Evolutionary conservation across 2,888 invertebrate genomes (phyloP), one percentile per base, ranked within the genome.

Genomic region (Odontothrips loti): DNA sequence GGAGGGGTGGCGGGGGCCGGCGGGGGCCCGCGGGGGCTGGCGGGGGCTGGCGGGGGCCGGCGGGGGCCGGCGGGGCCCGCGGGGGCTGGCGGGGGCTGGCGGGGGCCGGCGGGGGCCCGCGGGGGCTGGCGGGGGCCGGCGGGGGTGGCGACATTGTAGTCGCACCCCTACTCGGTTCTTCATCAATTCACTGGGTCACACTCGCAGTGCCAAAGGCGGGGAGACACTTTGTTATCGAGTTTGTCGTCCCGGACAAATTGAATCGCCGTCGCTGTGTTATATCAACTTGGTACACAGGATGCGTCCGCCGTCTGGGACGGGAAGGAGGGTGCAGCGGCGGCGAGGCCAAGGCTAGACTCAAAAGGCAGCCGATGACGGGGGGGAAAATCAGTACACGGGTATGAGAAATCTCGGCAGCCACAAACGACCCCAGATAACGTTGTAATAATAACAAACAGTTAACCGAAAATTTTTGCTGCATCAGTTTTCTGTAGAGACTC

Each of bases 131-230:
- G 6, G 12, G 4, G 58, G 15, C 15, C 58, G 58, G 58, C 58
- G 58, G 51, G 51, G 12, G 51, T 10, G 51, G 15, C 2, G 15
- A 8, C 58, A 20, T 58, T 58, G 58, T 58, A 27, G 27, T 8
- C 4, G 68, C 34, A 43, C 34, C 68, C 68, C 27, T 27, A 9
- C 68, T 27, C 12, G 68, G n/a, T 27, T n/a, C 68, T 75, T 75
- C 68, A 75, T 75, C 68, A 75, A 75, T 75, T 27, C 68, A 75
- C 8, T 75, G 68, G 68, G 68, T 75, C 68, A 75, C 23, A 75
- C 68, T n/a, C 68, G 23, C 23, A 68, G 68, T 68, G n/a, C 68
- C 23, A 43, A 75, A 23, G 23, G 12, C 23, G 9, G 23, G 23
- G 68, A 27, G 68, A 10, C 68, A 75, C 68, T 75, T 75, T 75